These are phyloP conservation scores for Pipa parva DNA, from an alignment of 2,113 vertebrate species.

Conservation along the genomic window DNA sequence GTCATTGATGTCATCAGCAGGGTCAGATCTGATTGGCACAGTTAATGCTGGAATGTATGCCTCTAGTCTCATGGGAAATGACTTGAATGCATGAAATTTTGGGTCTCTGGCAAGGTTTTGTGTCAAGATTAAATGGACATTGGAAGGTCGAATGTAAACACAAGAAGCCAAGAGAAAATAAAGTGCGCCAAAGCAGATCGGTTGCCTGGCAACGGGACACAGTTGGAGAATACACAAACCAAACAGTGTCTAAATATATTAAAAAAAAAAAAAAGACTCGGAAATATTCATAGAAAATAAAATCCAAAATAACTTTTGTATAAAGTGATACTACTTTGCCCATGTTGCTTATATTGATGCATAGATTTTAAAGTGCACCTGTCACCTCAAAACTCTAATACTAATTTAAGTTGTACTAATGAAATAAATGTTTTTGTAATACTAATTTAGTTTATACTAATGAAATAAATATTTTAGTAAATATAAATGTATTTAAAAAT, in stretches of 20 bases:
- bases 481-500: too few relatives aligned
- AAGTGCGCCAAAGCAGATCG: constrained; percentile 4
- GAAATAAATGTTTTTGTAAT: too few relatives aligned
- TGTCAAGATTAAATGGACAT: constrained; percentile 16
- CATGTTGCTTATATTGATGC: too few relatives aligned
- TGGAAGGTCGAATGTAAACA: constrained; percentile 9
- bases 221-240: constrained; percentile 19
- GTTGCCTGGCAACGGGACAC: constrained; percentile 7
- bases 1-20: neutral
- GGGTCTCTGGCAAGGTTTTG: neutral
- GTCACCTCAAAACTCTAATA: too few relatives aligned
- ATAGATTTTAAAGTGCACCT: too few relatives aligned
- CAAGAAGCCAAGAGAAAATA: constrained; percentile 4
- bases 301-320: constrained; percentile 7
- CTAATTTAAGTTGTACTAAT: too few relatives aligned
- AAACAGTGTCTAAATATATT: constrained; percentile 15
- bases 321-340: constrained; percentile 1
- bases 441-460: too few relatives aligned
- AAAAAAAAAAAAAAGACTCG: neutral
- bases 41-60: neutral
- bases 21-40: neutral
- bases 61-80: neutral
- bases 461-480: too few relatives aligned
- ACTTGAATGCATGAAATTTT: neutral
- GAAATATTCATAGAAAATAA: constrained; percentile 5